phyloP scores from a whole-genome alignment of 2,797 vertebrate species.

The Hemibagrus guttatus region DNA sequence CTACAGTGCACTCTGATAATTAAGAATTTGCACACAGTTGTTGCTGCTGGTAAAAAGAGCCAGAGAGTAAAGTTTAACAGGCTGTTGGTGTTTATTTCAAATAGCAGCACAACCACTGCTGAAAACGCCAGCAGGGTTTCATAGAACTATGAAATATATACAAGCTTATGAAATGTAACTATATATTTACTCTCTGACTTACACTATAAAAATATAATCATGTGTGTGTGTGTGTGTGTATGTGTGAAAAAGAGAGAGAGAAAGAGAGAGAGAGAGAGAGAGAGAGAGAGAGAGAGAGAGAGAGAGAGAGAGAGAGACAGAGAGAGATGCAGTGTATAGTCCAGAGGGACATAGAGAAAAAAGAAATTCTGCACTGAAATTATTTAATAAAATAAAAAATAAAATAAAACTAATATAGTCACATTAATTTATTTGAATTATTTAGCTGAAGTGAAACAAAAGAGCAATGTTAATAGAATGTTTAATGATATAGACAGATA shows the following conservation, averaged over 20 bases:
- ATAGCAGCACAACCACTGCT: background rate
- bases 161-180: background rate
- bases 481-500: background rate
- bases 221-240: background rate
- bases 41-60: constrained; percentile 25
- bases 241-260: background rate
- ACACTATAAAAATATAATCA: background rate
- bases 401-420: no score
- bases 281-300: background rate
- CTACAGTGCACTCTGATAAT: constrained; percentile 43
- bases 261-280: background rate
- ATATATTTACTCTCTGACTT: background rate
- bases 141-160: constrained; percentile 24
- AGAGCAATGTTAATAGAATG: background rate
- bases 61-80: constrained; percentile 30
- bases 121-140: constrained; percentile 15
- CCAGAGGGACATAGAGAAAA: background rate
- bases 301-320: background rate
- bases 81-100: constrained; percentile 22
- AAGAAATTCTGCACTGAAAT: background rate
- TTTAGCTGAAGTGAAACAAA: background rate
- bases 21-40: constrained; percentile 22
- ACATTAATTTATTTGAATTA: background rate
- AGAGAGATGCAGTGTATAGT: background rate
- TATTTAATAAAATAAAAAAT: background rate